Base-by-base conservation (phyloP, 2,888 invertebrate species). In the Dynastes tityus region DNA sequence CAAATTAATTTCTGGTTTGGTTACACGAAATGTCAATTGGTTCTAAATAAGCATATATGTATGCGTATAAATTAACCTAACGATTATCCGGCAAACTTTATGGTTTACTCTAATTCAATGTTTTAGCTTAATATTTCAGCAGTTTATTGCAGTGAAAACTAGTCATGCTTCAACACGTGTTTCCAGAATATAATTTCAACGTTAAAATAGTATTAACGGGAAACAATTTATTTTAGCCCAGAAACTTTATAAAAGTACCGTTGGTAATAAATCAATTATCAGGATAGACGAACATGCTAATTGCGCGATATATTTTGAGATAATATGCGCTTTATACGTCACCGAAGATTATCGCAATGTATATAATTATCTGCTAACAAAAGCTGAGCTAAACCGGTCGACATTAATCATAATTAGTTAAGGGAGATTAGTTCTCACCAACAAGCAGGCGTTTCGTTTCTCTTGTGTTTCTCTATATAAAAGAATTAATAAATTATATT, bases 341-440 rank as follows among this genome's bases (percentile, higher is more conserved):
- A 63, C 63, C 27, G 63, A 32, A 63, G 63, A 63, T 63, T 63
- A 32, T 29, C 32, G 32, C 63, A 63, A 32, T 63, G 63, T 63
- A 63, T 27, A 63, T 29, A 63, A 63, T 63, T 32, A 32, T 32
- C 63, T 29, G 32, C 63, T 63, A 63, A 63, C 63, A 63, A 63
- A 63, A 9, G 63, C 27, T 32, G 32, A 32, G 29, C 13, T 63
- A 63, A 63, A 63, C 63, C 27, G 63, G 63, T 13, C 29, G 63
- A 63, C 63, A 63, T 63, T 63, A 63, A 63, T 63, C 63, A 63
- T 32, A 63, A 63, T 63, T 63, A 63, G 29, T 29, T 63, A 63
- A 22, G 37, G 63, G 32, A 63, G 63, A 63, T 63, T 63, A 63
- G 32, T 32, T 1, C 13, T 29, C 63, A 13, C 63, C 11, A 32